Evolutionary conservation across 1,140 invertebrate genomes (phyloP).

Genomic region (Trachelipus rathkii): DNA sequence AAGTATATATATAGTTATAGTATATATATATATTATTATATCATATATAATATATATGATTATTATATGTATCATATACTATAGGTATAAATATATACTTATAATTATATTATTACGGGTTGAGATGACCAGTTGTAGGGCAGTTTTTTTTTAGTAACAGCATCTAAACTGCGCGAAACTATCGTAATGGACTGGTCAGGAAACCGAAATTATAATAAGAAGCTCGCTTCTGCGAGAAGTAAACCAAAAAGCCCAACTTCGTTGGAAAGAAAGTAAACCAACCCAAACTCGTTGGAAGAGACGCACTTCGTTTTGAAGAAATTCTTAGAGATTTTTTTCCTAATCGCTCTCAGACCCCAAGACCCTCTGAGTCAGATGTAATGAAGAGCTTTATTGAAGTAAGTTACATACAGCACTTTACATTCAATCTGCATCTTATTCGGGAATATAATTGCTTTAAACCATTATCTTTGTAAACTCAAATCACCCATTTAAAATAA

Average conservation of each 20-base stretch:
- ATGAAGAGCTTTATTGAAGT: slow-evolving; percentile 60
- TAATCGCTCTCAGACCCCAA: slow-evolving; percentile 38
- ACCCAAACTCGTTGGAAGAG: slow-evolving; percentile 72
- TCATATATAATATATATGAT: too few species aligned
- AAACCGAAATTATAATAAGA: slow-evolving; percentile 61
- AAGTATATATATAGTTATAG: too few species aligned
- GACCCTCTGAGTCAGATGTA: slow-evolving; percentile 21
- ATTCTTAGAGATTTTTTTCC: slow-evolving; percentile 84
- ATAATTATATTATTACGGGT: slow-evolving; percentile 32
- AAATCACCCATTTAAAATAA: too few species aligned
- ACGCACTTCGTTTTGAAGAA: slow-evolving; percentile 82
- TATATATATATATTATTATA: slow-evolving; percentile 37
- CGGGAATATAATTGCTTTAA: too few species aligned
- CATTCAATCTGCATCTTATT: too few species aligned
- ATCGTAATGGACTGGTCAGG: slow-evolving; percentile 72
- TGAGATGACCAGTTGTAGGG: slow-evolving; percentile 64
- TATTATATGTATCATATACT: slow-evolving; percentile 26
- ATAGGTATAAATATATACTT: neutral
- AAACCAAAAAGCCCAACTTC: too few species aligned
- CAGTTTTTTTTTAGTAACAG: slow-evolving; percentile 77
- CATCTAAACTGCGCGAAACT: slow-evolving; percentile 79
- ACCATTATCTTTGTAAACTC: too few species aligned
- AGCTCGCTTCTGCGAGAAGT: too few species aligned
- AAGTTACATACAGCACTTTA: slow-evolving; percentile 52
- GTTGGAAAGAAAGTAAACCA: slow-evolving; percentile 80